Evolutionary conservation across 2,113 vertebrate genomes (phyloP).

Genomic region (Catharus bicknelli): DNA sequence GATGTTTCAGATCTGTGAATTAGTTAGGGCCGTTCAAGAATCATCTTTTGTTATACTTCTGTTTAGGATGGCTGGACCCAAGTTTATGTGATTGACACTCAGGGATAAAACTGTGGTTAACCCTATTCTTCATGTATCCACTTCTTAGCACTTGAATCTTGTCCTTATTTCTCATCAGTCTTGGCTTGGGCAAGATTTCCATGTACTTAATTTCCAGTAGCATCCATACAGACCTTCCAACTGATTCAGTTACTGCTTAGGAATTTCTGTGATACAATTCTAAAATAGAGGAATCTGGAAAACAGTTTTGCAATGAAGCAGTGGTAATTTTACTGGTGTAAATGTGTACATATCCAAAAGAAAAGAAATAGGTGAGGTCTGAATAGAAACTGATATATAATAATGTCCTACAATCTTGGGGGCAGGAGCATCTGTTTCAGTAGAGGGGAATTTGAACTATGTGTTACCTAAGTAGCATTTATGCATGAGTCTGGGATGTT

Average conservation of each 20-base stretch:
- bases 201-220: neutral
- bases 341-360: neutral
- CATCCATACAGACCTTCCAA: neutral
- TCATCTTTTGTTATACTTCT: neutral
- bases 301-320: neutral
- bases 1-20: constrained; percentile 20
- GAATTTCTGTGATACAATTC: neutral
- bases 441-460: neutral
- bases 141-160: neutral
- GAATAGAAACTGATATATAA: neutral
- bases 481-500: neutral
- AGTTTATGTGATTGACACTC: neutral
- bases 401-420: neutral
- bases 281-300: neutral
- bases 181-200: neutral
- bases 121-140: neutral
- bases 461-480: neutral
- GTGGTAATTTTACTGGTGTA: neutral
- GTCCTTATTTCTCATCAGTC: neutral
- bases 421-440: neutral
- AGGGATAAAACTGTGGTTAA: neutral
- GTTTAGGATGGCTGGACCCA: neutral
- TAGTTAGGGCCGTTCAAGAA: neutral
- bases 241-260: neutral
- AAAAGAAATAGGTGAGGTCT: neutral